phyloP scores from a whole-genome alignment of 2,797 vertebrate genomes.

The Pelochelys cantorii region DNA sequence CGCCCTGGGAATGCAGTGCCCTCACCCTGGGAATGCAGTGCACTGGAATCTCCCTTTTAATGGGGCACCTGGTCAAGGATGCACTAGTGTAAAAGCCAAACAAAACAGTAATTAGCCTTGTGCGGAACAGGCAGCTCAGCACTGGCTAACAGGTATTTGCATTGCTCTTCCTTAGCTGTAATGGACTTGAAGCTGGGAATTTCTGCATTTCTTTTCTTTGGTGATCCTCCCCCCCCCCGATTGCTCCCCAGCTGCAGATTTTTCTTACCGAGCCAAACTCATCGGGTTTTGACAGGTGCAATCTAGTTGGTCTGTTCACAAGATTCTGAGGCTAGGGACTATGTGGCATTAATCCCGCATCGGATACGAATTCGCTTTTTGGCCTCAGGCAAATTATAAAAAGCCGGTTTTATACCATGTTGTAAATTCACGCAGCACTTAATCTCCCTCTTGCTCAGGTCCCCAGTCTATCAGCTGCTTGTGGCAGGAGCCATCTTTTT shows the following conservation, averaged over 20 bases:
- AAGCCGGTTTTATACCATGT: background rate
- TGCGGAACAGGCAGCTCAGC: fast-evolving
- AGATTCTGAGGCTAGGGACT: background rate
- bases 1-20: too few relatives aligned
- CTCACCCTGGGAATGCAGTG: too few relatives aligned
- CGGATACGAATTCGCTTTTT: background rate
- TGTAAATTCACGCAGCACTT: fast-evolving
- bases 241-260: background rate
- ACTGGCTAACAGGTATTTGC: fast-evolving
- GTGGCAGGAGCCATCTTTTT: background rate
- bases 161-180: background rate
- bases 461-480: fast-evolving
- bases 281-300: background rate
- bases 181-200: background rate
- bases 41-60: fast-evolving
- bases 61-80: fast-evolving
- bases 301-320: background rate
- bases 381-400: background rate
- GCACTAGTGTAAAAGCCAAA: fast-evolving
- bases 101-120: fast-evolving
- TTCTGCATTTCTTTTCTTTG: background rate
- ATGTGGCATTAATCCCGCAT: background rate
- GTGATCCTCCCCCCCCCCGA: background rate
- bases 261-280: background rate
- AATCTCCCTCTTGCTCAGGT: fast-evolving